Conservation (phyloP, 2,888 invertebrate genomes). For the Lacanobia oleracea region DNA sequence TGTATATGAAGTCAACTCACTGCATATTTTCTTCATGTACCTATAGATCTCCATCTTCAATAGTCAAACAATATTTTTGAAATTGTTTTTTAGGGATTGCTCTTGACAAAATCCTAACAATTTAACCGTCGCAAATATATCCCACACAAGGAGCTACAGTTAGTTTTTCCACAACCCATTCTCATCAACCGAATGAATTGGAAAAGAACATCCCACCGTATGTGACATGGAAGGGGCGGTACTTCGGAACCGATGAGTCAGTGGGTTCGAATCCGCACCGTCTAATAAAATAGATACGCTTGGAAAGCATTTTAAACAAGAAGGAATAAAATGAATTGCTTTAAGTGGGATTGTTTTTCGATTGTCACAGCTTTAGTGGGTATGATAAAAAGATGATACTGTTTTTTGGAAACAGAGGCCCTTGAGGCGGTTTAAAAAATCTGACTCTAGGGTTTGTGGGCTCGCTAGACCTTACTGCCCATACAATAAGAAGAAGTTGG, state of each 20-base stretch:
- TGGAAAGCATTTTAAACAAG: conserved; percentile 54
- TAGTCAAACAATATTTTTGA: too few species aligned
- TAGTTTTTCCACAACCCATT: conserved; percentile 56
- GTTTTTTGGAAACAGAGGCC: too few species aligned
- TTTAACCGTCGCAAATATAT: conserved; percentile 6
- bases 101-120: neutral
- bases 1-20: too few species aligned
- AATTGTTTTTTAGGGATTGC: neutral
- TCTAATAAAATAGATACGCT: conserved; percentile 72
- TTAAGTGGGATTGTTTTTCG: conserved; percentile 17
- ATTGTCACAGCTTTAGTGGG: neutral
- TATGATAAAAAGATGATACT: too few species aligned
- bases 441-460: too few species aligned
- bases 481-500: too few species aligned
- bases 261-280: conserved; percentile 68
- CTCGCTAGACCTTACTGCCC: too few species aligned
- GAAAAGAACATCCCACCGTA: conserved; percentile 59
- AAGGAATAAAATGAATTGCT: conserved; percentile 31
- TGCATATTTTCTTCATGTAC: too few species aligned
- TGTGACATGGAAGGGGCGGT: conserved; percentile 71
- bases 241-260: conserved; percentile 70
- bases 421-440: too few species aligned
- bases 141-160: conserved; percentile 4
- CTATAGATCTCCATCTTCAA: too few species aligned
- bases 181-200: conserved; percentile 61